phyloP scores from a whole-genome alignment of 2,113 vertebrate genomes.

The Lonchura striata region DNA sequence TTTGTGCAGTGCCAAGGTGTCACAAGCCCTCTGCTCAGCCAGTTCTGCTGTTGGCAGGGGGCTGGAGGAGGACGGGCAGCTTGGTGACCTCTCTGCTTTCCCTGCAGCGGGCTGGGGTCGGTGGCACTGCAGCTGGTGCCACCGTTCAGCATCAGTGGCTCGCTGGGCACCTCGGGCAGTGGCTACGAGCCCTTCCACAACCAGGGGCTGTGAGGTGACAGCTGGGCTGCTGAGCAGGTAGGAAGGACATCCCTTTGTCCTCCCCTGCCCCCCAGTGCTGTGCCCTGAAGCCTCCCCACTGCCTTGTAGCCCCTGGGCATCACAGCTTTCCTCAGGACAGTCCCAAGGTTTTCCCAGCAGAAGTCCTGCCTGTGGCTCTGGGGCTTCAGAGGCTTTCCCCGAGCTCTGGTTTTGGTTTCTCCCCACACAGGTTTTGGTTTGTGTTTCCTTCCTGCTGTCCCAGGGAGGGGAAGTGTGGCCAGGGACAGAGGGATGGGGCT shows the following conservation, averaged over 20 bases:
- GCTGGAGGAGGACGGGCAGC: not conserved
- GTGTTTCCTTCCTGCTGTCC: fast-evolving
- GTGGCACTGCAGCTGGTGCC: constrained; percentile 64
- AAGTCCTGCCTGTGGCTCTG: not conserved
- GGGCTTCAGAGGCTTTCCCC: not conserved
- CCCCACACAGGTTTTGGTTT: not conserved
- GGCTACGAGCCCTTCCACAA: constrained; percentile 53
- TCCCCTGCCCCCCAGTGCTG: too few species aligned
- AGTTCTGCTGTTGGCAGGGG: not conserved
- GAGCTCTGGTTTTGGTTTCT: not conserved
- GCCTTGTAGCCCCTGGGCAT: not conserved
- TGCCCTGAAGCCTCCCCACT: fast-evolving
- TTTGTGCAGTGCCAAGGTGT: fast-evolving
- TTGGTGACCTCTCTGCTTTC: not conserved
- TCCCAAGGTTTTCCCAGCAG: not conserved
- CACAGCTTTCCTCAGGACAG: not conserved
- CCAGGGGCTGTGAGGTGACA: not conserved
- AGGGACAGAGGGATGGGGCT: not conserved
- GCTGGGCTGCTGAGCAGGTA: not conserved
- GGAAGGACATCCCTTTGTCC: not conserved
- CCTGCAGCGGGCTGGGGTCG: constrained; percentile 39
- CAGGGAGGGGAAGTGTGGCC: fast-evolving
- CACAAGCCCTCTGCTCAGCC: not conserved
- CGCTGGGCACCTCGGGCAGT: not conserved
- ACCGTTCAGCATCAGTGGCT: constrained; percentile 75